Evolutionary conservation across 1,140 invertebrate genomes (phyloP).

Genomic region (Drosophila tropicalis): DNA sequence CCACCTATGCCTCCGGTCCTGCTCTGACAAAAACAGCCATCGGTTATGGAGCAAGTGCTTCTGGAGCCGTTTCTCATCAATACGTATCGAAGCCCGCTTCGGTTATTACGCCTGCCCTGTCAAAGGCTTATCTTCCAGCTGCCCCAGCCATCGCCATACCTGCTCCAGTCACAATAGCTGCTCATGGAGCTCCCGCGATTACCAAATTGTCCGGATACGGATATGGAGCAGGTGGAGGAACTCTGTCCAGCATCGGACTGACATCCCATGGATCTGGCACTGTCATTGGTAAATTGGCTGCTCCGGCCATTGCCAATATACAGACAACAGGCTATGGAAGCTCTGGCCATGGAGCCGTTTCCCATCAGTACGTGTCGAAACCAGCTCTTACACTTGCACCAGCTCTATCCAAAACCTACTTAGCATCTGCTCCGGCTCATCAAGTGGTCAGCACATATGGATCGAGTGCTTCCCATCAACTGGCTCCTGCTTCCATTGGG

Average conservation of each 20-base stretch:
- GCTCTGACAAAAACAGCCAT: conserved; percentile 46
- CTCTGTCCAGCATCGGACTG: neutral
- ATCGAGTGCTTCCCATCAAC: neutral
- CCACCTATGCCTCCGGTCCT: conserved; percentile 10
- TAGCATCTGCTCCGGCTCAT: conserved; percentile 26
- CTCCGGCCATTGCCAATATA: conserved; percentile 50
- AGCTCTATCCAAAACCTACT: conserved; percentile 36
- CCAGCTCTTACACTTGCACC: conserved; percentile 50
- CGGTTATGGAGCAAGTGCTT: conserved; percentile 23
- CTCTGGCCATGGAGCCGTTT: conserved; percentile 50
- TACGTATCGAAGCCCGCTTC: conserved; percentile 66
- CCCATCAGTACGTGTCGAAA: conserved; percentile 72
- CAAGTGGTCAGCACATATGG: conserved; percentile 7
- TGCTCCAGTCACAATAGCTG: conserved; percentile 21
- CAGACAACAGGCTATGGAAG: conserved; percentile 33
- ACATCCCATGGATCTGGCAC: conserved; percentile 33
- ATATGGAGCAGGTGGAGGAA: conserved; percentile 22
- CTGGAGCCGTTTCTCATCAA: conserved; percentile 67
- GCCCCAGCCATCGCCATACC: conserved; percentile 20
- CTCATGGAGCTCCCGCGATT: conserved; percentile 36
- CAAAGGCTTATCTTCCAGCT: conserved; percentile 35
- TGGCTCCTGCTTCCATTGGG: conserved; percentile 9
- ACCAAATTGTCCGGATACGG: conserved; percentile 27
- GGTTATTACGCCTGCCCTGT: conserved; percentile 22
- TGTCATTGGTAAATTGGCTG: conserved; percentile 38